These are phyloP conservation scores for Parasteatoda lunata DNA, from an alignment of 2,888 invertebrate genomes.

Conservation along the genomic window DNA sequence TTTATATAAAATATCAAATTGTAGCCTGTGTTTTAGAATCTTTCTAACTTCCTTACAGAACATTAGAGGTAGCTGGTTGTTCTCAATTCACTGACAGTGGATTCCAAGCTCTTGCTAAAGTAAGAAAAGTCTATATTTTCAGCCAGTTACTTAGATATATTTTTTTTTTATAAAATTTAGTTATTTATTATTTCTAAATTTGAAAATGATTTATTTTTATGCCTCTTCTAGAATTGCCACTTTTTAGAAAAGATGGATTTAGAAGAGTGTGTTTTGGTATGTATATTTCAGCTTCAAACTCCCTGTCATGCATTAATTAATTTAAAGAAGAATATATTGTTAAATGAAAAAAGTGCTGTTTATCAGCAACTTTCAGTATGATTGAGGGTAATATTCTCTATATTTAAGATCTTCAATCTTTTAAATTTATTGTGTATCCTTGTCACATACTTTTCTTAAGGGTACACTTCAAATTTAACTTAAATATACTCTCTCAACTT, in stretches of 20 bases:
- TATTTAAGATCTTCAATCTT: too few relatives aligned
- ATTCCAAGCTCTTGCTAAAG: conserved; percentile 94
- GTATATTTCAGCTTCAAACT: conserved; percentile 19
- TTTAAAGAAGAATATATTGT: too few relatives aligned
- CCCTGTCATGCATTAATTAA: too few relatives aligned
- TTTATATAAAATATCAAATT: background rate
- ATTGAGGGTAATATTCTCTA: too few relatives aligned
- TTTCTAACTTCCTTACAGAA: conserved; percentile 76
- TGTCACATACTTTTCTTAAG: too few relatives aligned
- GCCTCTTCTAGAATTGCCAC: conserved; percentile 86
- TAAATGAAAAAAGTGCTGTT: too few relatives aligned
- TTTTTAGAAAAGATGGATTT: conserved; percentile 96
- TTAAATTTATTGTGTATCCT: too few relatives aligned
- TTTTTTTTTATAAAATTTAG: background rate
- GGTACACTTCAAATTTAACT: too few relatives aligned
- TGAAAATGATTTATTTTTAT: conserved; percentile 3
- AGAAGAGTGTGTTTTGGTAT: conserved; percentile 91
- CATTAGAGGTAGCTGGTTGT: conserved; percentile 95
- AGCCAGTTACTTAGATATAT: background rate
- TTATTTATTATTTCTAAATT: background rate
- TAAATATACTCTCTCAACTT: too few relatives aligned
- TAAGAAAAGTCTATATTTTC: conserved; percentile 74
- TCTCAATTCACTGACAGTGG: conserved; percentile 96
- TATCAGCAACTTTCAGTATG: too few relatives aligned
- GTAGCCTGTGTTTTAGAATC: background rate